Conservation (phyloP, 2,797 vertebrate species). For the Lutra lutra region DNA sequence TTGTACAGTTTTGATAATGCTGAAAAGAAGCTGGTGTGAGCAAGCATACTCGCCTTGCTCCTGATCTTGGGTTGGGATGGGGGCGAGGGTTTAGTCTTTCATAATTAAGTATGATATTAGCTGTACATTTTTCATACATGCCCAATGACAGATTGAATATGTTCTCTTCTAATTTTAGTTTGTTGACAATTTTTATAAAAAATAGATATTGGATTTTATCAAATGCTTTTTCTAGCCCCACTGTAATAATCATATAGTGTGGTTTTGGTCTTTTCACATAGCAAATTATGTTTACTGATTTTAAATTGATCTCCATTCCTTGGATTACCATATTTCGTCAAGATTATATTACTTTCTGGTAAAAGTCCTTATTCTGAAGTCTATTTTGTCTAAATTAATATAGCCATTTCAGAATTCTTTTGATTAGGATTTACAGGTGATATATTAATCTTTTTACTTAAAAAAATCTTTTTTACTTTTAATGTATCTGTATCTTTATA, state of each 20-base stretch:
- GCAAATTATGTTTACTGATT: not conserved
- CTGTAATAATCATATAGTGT: not conserved
- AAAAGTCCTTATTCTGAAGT: not conserved
- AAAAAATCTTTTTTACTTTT: not conserved
- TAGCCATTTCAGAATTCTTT: not conserved
- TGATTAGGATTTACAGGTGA: not conserved
- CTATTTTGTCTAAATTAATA: not conserved
- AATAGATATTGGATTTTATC: not conserved
- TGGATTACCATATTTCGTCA: not conserved
- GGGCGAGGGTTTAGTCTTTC: not conserved
- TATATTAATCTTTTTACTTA: not conserved
- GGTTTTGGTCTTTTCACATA: not conserved
- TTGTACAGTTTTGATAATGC: not conserved
- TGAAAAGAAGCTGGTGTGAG: not conserved
- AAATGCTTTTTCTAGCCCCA: not conserved
- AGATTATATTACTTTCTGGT: not conserved
- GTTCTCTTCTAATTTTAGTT: not conserved
- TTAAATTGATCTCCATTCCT: not conserved
- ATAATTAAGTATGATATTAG: not conserved
- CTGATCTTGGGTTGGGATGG: not conserved
- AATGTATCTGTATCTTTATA: not conserved
- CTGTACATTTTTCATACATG: not conserved
- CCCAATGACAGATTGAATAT: not conserved
- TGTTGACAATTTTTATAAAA: not conserved
- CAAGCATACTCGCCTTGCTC: not conserved